Base-by-base conservation (phyloP, 2,888 invertebrate genomes). In the Chaitophorus viminalis region DNA sequence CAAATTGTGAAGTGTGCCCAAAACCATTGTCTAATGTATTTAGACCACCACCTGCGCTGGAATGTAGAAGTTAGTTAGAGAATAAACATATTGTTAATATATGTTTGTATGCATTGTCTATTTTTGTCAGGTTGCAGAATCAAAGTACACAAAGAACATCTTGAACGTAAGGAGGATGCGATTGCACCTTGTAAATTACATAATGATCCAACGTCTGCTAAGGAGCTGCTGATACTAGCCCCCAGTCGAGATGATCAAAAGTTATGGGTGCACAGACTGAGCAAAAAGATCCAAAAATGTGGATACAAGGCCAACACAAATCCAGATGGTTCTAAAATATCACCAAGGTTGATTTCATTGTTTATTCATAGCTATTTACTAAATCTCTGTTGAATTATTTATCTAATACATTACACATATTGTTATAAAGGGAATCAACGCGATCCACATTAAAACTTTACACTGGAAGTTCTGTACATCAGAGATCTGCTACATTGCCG, bases 11-110 rank as follows among this genome's bases (percentile, higher is more conserved):
- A 93, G 96, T 97, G 90, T 99, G 99, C 93, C 95, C 97, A 90
- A 98, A 97, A 91, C 98, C 98, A 90, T 94, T 99, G 90, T 99
- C 98, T 97, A 96, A 98, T 92, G 96, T 99, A 95, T 96, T 99
- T 92, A 95, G 98, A 91, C 99, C 99, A 90, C 99, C 99, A 89
- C 97, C 97, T 90, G 99, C 99, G 89, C 94, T 98, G 91, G 99
- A 99, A 93, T 99, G 99, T 92, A 94, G 97, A 93, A 94, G 99
- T 97, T 89, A 89, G 90, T 89, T 70, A 14, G 25, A 31, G 14
- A 31, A 31, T 17, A 31, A 70, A 82, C 14, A 17, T 25, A 25
- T 60, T 25, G 60, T 21, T 6, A 31, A 17, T 17, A 29, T 17
- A 31, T 29, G 2, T 46, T 8, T 46, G 11, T 46, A 46, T 46